These are phyloP conservation scores for Ahaetulla prasina DNA, from an alignment of 2,113 vertebrate species.

Conservation along the genomic window DNA sequence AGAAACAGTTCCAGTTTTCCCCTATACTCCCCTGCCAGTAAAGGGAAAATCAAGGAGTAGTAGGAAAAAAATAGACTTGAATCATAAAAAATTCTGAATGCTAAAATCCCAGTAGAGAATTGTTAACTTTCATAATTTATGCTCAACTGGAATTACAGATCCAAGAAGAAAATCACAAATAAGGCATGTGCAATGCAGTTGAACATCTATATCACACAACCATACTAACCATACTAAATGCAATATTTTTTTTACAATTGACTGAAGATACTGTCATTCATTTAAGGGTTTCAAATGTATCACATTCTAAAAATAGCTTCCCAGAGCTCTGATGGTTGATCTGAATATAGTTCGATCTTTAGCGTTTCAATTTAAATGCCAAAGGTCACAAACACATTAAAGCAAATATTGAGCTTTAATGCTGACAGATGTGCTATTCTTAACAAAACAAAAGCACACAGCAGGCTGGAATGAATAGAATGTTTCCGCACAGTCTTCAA, in stretches of 20 bases:
- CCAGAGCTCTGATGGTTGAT: slow-evolving; percentile 24
- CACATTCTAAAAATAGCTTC: slow-evolving; percentile 47
- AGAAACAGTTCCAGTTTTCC: slow-evolving; percentile 26
- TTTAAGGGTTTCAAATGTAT: slow-evolving; percentile 31
- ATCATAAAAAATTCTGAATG: background rate
- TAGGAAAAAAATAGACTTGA: background rate
- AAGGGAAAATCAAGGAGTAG: background rate
- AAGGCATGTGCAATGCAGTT: slow-evolving; percentile 7
- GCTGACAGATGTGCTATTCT: slow-evolving; percentile 49
- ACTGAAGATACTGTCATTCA: slow-evolving; percentile 22
- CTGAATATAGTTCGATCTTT: slow-evolving; percentile 36
- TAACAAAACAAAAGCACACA: slow-evolving; percentile 25
- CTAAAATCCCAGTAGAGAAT: background rate
- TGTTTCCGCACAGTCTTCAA: slow-evolving; percentile 23
- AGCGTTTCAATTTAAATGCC: slow-evolving; percentile 29
- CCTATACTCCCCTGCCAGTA: background rate
- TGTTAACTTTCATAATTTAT: background rate
- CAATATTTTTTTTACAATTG: slow-evolving; percentile 25
- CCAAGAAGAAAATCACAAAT: slow-evolving; percentile 2
- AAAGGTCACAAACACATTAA: slow-evolving; percentile 31
- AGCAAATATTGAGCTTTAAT: slow-evolving; percentile 27
- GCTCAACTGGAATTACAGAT: background rate
- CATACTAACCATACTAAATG: background rate
- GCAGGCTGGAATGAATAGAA: slow-evolving; percentile 38
- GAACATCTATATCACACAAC: background rate